phyloP scores from a whole-genome alignment of 1,140 invertebrate genomes.

The Zaprionus nigranus region DNA sequence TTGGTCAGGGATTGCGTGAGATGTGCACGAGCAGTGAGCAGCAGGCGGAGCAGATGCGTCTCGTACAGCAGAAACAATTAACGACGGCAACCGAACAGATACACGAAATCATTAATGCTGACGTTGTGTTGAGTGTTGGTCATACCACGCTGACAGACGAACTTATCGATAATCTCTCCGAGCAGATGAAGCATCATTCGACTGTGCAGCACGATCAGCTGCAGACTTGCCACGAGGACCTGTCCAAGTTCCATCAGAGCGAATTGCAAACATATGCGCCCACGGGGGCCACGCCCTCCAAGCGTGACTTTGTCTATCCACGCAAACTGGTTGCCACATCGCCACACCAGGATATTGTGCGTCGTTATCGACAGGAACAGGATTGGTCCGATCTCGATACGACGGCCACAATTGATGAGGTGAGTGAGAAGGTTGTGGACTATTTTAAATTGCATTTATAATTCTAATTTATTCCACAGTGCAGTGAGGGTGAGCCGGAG shows the following conservation, averaged over 20 bases:
- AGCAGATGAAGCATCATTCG: constrained; percentile 52
- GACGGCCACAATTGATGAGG: constrained; percentile 77
- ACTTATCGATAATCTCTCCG: constrained; percentile 40
- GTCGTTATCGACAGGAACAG: constrained; percentile 85
- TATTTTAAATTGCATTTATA: background rate
- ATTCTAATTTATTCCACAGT: constrained; percentile 19
- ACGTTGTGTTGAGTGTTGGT: constrained; percentile 37
- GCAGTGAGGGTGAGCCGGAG: constrained; percentile 66
- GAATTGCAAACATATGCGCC: constrained; percentile 85
- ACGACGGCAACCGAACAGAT: constrained; percentile 13
- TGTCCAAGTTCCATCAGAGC: constrained; percentile 82
- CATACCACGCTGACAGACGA: constrained; percentile 34
- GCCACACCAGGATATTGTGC: constrained; percentile 88
- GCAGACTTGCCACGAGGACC: constrained; percentile 53
- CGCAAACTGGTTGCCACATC: constrained; percentile 87
- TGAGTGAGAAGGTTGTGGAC: background rate
- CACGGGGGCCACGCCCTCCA: constrained; percentile 87
- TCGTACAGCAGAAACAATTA: constrained; percentile 33
- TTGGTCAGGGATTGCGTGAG: constrained; percentile 24
- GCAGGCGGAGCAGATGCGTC: constrained; percentile 28
- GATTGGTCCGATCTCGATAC: constrained; percentile 82
- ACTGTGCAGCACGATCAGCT: constrained; percentile 56
- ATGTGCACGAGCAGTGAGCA: constrained; percentile 32
- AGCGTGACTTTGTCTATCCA: constrained; percentile 87
- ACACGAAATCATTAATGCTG: constrained; percentile 38